Base-by-base conservation (phyloP, 2,797 vertebrate species). In the Centropyge bicolor region DNA sequence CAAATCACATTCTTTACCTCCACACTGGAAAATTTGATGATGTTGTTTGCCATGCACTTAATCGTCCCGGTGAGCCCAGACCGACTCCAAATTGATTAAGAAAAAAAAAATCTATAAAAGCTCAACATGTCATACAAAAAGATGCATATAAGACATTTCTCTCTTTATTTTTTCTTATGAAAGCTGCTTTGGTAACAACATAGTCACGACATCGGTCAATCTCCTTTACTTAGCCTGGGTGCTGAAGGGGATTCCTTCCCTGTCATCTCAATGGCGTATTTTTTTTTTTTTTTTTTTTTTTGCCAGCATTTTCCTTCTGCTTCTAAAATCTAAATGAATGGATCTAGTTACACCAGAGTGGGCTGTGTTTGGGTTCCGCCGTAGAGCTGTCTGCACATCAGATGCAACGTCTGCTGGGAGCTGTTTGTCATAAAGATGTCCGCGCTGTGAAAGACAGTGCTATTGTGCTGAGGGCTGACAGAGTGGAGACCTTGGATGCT, bases 111-210 rank as follows among this genome's bases (percentile, higher is more conserved):
- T 94, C 95, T 97, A 97, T 96, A 97, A 98, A 98, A 98, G 96
- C 96, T 97, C 96, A 96, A 96, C 96, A 96, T 97, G 96, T 96
- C 96, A 97, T 98, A 99, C 97, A 98, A 98, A 98, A 99, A 97
- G 96, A 98, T 98, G 97, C 97, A 98, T 97, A 97, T 97, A 97
- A 96, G 97, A 97, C 96, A 93, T 95, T 97, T 96, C 97, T 96
- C 93, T 95, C 64, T 83, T 86, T 41, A 49, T 64, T 95, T 96
- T 86, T 90, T 68, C 86, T 90, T 97, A 95, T 90, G 96, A 97
- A 98, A 98, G 97, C 97, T 97, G 97, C 98, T 99, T 99, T 99
- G 98, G 98, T 99, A 98, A 99, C 97, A 97, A 97, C 97, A 35
- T 97, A 95, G 97, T 97, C 95, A 96, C 95, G 96, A 98, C 97